These are phyloP conservation scores for Polypterus bichir DNA, from an alignment of 2,113 vertebrate genomes.

Conservation along the genomic window DNA sequence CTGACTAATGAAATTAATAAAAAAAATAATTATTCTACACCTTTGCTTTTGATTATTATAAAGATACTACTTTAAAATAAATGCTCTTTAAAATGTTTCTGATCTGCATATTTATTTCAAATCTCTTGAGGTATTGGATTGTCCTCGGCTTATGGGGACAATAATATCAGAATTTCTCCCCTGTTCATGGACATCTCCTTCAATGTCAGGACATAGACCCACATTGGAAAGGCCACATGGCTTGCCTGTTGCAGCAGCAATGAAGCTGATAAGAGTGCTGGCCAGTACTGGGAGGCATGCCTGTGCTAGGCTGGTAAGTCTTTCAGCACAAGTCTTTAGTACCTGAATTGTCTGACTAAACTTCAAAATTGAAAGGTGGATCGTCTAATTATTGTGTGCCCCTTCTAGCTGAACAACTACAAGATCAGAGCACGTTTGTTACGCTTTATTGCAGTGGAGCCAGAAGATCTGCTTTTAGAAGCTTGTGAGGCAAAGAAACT, in stretches of 20 bases:
- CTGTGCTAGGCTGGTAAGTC: conserved; percentile 76
- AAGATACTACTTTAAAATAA: too few relatives aligned
- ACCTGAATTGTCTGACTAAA: conserved; percentile 19
- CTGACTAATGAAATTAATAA: too few relatives aligned
- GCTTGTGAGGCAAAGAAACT: conserved; percentile 57
- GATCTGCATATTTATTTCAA: not conserved
- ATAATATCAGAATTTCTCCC: conserved; percentile 79
- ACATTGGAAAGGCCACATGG: conserved; percentile 51
- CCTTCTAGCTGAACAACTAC: conserved; percentile 53
- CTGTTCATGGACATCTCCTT: conserved; percentile 52
- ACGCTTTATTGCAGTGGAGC: conserved; percentile 66
- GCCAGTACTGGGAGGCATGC: conserved; percentile 70
- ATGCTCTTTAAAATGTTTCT: not conserved
- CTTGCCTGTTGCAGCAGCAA: conserved; percentile 59
- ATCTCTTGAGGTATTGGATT: conserved; percentile 71
- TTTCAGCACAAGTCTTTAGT: conserved; percentile 23
- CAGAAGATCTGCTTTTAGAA: conserved; percentile 61
- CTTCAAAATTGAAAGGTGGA: too few relatives aligned
- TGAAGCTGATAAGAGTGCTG: conserved; percentile 86
- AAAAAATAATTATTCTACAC: too few relatives aligned
- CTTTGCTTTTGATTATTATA: too few relatives aligned
- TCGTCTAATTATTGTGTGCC: not conserved
- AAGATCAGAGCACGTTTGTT: conserved; percentile 61
- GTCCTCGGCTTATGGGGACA: conserved; percentile 73
- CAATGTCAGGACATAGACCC: conserved; percentile 29